phyloP scores from a whole-genome alignment of 92 coral and sea anemone genomes.

The Muricea muricata region DNA sequence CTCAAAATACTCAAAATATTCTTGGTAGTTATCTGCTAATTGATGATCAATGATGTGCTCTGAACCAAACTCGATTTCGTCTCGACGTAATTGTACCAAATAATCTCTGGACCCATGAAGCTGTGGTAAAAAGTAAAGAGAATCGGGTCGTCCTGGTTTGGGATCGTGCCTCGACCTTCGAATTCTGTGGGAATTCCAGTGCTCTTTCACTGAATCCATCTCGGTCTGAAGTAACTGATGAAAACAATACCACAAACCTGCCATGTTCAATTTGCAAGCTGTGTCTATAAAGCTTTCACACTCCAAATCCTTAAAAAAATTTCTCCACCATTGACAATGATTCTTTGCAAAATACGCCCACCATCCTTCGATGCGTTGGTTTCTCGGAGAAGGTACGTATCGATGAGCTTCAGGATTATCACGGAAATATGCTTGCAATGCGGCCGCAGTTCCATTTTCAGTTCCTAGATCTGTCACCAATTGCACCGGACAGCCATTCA shows the following conservation, averaged over 20 bases:
- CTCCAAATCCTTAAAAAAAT: constrained; percentile 66
- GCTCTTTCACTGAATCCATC: constrained; percentile 64
- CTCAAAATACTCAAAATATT: constrained; percentile 78
- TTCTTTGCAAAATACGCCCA: constrained; percentile 71
- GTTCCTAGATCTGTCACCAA: constrained; percentile 73
- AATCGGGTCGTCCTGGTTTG: constrained; percentile 71
- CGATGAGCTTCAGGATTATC: constrained; percentile 69
- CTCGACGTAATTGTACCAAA: constrained; percentile 24
- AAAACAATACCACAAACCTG: constrained; percentile 70
- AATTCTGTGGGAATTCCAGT: constrained; percentile 76
- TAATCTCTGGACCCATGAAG: constrained; percentile 62
- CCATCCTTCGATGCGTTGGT: constrained; percentile 73
- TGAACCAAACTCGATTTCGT: constrained; percentile 54
- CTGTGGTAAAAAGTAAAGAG: constrained; percentile 67
- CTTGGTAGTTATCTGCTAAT: constrained; percentile 54
- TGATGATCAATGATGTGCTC: constrained; percentile 52
- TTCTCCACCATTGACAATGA: constrained; percentile 65
- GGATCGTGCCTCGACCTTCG: constrained; percentile 61
- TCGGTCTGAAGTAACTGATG: constrained; percentile 58
- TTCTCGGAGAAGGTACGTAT: constrained; percentile 71
- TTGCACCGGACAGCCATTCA: constrained; percentile 60
- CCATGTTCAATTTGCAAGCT: constrained; percentile 57
- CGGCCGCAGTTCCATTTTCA: constrained; percentile 70
- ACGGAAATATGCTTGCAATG: constrained; percentile 65
- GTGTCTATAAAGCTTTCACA: constrained; percentile 52